Base-by-base conservation (phyloP, 2,797 vertebrate species). In the Harpagifer antarcticus region DNA sequence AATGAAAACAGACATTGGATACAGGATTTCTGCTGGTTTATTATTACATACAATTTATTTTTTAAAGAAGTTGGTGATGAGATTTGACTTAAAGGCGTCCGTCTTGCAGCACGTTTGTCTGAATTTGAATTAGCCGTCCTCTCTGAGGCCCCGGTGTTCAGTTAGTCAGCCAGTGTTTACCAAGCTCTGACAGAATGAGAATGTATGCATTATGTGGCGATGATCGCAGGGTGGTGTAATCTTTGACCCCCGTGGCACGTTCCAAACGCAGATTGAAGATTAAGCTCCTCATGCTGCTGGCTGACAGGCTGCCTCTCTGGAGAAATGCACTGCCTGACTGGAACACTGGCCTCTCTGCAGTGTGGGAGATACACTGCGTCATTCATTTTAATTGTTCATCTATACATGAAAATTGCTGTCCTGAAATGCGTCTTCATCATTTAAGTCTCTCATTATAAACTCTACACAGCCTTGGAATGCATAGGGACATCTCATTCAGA, bases 211-310 rank as follows among this genome's bases (percentile, higher is more conserved):
- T 87, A 88, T 82, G 85, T 80, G 88, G 79, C 68, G 89, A 90
- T 88, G 75, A 91, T 91, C 78, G 68, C 81, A 59, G 78, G 58
- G 78, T 70, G 61, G 70, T 86, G 79, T 90, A 93, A 92, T 92
- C 93, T 92, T 87, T 91, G 82, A 85, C 83, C 88, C 91, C 87
- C 50, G 85, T 86, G 90, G 74, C 71, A 90, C 84, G 78, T 91
- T 90, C 88, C 84, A 86, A 90, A 87, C 86, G 78, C 80, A 86
- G 92, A 93, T 91, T 84, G 85, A 66, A 88, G 91, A 94, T 92
- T 93, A 91, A 91, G 91, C 72, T 75, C 73, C 80, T 66, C 40
- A 17, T 79, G 71, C 79, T 74, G 77, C 88, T 77, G 81, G 56
- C 74, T 88, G 84, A 89, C 89, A 83, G 86, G 77, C 80, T 54